phyloP scores from a whole-genome alignment of 1,140 invertebrate genomes.

The Pectinophora gossypiella region DNA sequence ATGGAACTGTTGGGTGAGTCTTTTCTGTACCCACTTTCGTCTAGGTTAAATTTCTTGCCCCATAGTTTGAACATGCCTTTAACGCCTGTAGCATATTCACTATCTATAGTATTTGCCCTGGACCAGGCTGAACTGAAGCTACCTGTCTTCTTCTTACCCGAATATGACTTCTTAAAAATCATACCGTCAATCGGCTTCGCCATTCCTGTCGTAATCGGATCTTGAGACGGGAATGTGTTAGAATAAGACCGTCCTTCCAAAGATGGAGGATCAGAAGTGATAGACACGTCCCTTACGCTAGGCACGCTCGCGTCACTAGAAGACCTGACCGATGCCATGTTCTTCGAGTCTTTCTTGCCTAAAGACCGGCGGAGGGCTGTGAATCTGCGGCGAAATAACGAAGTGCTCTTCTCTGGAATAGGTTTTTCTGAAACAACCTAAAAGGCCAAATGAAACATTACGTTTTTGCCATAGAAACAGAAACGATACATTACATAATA shows the following conservation, averaged over 20 bases:
- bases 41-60: slow-evolving; percentile 50
- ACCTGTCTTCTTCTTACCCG: no score
- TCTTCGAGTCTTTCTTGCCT: slow-evolving; percentile 34
- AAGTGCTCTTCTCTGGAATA: slow-evolving; percentile 35
- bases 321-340: slow-evolving; percentile 8
- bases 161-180: not conserved
- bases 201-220: slow-evolving; percentile 16
- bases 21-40: slow-evolving; percentile 28
- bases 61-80: slow-evolving; percentile 55
- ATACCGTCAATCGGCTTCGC: not conserved
- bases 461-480: no score
- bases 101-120: slow-evolving; percentile 10
- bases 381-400: slow-evolving; percentile 37
- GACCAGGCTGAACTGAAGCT: no score
- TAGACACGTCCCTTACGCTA: slow-evolving; percentile 44
- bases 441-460: no score
- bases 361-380: slow-evolving; percentile 41
- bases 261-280: slow-evolving; percentile 49
- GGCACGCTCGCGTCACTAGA: slow-evolving; percentile 20
- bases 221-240: no score
- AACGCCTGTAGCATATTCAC: slow-evolving; percentile 32
- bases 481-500: no score
- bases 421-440: no score
- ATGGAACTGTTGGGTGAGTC: slow-evolving; percentile 13
- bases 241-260: slow-evolving; percentile 38